phyloP scores from a whole-genome alignment of 2,113 vertebrate species.

The Azemiops feae region DNA sequence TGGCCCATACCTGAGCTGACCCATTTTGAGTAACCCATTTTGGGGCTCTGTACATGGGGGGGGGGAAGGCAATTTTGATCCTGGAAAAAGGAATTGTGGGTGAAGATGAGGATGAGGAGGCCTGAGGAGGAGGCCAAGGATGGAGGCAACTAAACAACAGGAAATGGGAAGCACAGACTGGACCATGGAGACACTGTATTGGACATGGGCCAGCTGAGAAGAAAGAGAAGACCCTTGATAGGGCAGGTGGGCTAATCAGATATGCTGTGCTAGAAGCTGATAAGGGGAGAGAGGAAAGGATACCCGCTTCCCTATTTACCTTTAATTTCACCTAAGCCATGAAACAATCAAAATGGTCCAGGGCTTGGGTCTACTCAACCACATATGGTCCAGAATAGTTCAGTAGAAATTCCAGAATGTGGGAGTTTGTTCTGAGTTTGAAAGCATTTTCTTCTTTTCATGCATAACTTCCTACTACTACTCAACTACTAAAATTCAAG shows the following conservation, averaged over 20 bases:
- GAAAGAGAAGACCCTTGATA: neutral
- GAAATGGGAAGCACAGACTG: neutral
- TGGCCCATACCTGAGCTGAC: neutral
- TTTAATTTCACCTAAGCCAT: neutral
- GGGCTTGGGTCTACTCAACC: neutral
- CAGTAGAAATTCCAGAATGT: neutral
- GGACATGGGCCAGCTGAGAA: neutral
- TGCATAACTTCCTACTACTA: neutral
- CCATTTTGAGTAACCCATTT: neutral
- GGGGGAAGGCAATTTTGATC: neutral
- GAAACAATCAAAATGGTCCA: neutral
- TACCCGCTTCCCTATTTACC: neutral
- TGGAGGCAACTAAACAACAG: neutral
- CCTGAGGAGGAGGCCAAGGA: neutral
- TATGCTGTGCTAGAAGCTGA: neutral
- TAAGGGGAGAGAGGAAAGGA: neutral
- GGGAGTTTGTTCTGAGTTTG: neutral
- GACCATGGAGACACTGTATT: neutral
- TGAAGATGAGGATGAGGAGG: neutral
- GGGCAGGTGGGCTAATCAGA: neutral
- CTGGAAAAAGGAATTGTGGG: neutral
- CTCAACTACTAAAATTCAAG: slow-evolving; percentile 15
- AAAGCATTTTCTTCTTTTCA: neutral
- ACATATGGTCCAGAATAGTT: neutral
- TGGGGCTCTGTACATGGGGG: neutral